Evolutionary conservation across 2,888 invertebrate genomes (phyloP).

Genomic region (Leptinotarsa peninsularis): DNA sequence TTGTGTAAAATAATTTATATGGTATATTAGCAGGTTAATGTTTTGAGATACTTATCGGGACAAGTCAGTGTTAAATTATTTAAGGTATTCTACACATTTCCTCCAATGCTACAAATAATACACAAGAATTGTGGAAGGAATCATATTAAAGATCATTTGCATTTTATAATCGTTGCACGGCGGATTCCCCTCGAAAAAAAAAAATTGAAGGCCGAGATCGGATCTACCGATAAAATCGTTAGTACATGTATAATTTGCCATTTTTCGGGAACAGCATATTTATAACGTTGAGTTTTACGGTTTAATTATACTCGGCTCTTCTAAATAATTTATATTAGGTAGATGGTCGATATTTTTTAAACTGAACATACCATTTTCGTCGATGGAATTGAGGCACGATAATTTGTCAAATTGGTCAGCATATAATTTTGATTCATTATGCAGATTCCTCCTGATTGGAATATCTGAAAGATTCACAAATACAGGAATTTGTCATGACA

Average conservation of each 20-base stretch:
- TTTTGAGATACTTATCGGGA: slow-evolving; percentile 45
- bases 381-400: neutral
- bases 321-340: slow-evolving; percentile 15
- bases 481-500: neutral
- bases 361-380: slow-evolving; percentile 8
- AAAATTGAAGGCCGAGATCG: slow-evolving; percentile 13
- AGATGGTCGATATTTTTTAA: slow-evolving; percentile 12
- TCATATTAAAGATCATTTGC: slow-evolving; percentile 17
- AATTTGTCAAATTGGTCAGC: slow-evolving; percentile 12
- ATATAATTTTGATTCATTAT: slow-evolving; percentile 9
- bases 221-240: slow-evolving; percentile 10
- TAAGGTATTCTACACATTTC: slow-evolving; percentile 46
- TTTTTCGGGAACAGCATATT: slow-evolving; percentile 17
- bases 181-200: slow-evolving; percentile 1
- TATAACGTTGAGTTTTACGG: slow-evolving; percentile 16
- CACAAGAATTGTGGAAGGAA: slow-evolving; percentile 21
- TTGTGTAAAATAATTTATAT: slow-evolving; percentile 43
- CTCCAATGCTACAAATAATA: slow-evolving; percentile 31
- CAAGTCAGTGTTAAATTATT: slow-evolving; percentile 46
- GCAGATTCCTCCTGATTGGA: neutral
- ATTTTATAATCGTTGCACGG: slow-evolving; percentile 5
- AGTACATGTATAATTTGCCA: slow-evolving; percentile 21
- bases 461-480: neutral
- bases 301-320: slow-evolving; percentile 9
- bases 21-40: slow-evolving; percentile 46